Conservation (phyloP, 2,888 invertebrate species). For the Drosophila leonis region DNA sequence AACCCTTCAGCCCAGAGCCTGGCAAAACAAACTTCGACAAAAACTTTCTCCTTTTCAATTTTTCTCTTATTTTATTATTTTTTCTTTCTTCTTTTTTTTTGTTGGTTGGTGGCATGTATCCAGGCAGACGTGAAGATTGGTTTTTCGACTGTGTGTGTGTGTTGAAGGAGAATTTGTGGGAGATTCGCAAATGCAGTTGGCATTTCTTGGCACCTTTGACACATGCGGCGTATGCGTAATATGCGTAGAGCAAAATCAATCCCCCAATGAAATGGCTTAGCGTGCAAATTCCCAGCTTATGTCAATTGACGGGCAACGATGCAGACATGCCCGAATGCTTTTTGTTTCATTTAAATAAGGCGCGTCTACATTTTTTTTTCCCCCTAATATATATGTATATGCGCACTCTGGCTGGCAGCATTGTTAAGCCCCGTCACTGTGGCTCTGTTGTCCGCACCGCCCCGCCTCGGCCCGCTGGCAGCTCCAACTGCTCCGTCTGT, state of each 20-base stretch:
- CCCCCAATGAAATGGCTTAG: slow-evolving; percentile 63
- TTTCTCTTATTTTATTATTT: slow-evolving; percentile 16
- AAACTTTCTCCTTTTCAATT: slow-evolving; percentile 42
- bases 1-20: slow-evolving; percentile 38
- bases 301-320: slow-evolving; percentile 65
- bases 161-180: slow-evolving; percentile 6
- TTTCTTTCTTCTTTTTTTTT: neutral
- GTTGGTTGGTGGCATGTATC: slow-evolving; percentile 11
- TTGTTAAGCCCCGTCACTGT: slow-evolving; percentile 52
- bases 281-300: slow-evolving; percentile 71
- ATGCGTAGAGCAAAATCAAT: slow-evolving; percentile 59
- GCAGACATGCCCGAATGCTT: slow-evolving; percentile 54
- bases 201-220: slow-evolving; percentile 49
- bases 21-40: slow-evolving; percentile 49
- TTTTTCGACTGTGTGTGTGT: slow-evolving; percentile 7
- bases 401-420: slow-evolving; percentile 17
- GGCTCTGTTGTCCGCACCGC: neutral
- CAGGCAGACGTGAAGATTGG: slow-evolving; percentile 17
- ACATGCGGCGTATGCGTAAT: slow-evolving; percentile 54
- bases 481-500: slow-evolving; percentile 43
- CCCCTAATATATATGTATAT: slow-evolving; percentile 16
- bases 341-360: slow-evolving; percentile 65
- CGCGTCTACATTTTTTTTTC: slow-evolving; percentile 5
- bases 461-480: neutral
- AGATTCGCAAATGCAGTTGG: slow-evolving; percentile 45